Base-by-base conservation (phyloP, 2,113 vertebrate species). In the Lepus americanus region DNA sequence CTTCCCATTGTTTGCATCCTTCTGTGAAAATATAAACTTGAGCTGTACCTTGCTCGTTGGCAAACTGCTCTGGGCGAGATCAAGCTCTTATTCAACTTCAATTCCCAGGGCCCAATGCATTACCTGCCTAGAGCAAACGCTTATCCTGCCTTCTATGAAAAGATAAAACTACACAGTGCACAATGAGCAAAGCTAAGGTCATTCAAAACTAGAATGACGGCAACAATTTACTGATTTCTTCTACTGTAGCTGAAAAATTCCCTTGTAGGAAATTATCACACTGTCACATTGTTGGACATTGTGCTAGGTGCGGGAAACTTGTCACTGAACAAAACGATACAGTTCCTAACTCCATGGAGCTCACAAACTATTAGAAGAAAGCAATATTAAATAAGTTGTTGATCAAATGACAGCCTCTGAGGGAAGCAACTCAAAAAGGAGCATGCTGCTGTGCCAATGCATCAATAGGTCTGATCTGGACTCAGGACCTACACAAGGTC, bases 41-140 rank as follows among this genome's bases (percentile, higher is more conserved):
- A 27, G 6, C 29, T 63, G 17, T 25, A 17, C 33, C n/a, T 12
- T 87, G 17, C 33, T 91, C 51, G 49, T 6, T 77, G 81, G 36
- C 39, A 69, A 95, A 74, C 16, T 80, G 25, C 67, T 92, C 77
- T 44, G 53, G 53, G 53, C 20, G 70, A 22, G 44, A 33, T 64
- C 88, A 64, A 77, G 69, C 29, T 88, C 89, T 31, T 70, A 92
- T 61, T 90, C 36, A 27, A 11, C 85, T 85, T 92, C 51, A 72
- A 84, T 51, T 90, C 53, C 70, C 13, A 9, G 53, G 51, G 31
- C 53, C 63, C 53, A 29, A 72, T 10, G 1, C 36, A 19, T 25
- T 61, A 10, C 17, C 77, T 55, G 6, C 29, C 29, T 39, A 63
- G 55, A 64, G 44, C 20, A 59, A 89, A 33, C 29, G 51, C 49